phyloP scores from a whole-genome alignment of 2,797 vertebrate genomes.

The Epinephelus malabaricus region DNA sequence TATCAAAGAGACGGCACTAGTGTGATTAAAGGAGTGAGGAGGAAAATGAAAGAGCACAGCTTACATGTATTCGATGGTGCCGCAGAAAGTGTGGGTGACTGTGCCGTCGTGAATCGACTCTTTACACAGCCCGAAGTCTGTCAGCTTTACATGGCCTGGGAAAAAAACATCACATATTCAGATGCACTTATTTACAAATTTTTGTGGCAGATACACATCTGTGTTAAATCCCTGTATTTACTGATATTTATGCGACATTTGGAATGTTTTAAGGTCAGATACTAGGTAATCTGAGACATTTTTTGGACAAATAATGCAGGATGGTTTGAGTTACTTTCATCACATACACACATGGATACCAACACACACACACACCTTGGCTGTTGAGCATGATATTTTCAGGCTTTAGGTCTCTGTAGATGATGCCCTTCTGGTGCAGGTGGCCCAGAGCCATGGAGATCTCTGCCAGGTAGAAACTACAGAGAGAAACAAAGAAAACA shows the following conservation, averaged over 20 bases:
- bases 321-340: background rate
- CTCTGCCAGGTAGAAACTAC: constrained; percentile 99
- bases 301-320: background rate
- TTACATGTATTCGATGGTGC: constrained; percentile 99
- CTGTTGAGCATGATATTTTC: constrained; percentile 99
- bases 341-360: background rate
- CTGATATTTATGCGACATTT: too few species aligned
- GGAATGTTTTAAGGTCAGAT: background rate
- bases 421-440: constrained; percentile 99
- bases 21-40: background rate
- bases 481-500: constrained; percentile 67
- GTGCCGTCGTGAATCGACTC: constrained; percentile 99
- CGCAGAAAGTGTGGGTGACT: constrained; percentile 99
- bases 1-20: background rate
- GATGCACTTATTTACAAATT: constrained; percentile 23
- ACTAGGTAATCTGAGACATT: background rate
- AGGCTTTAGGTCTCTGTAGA: constrained; percentile 99
- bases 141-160: constrained; percentile 96
- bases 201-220: background rate
- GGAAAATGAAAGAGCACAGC: background rate
- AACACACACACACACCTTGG: constrained; percentile 89
- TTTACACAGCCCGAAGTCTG: constrained; percentile 98
- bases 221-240: background rate
- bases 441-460: constrained; percentile 99
- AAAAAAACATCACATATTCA: constrained; percentile 9